Conservation (phyloP, 2,888 invertebrate species). For the Pocota personata region DNA sequence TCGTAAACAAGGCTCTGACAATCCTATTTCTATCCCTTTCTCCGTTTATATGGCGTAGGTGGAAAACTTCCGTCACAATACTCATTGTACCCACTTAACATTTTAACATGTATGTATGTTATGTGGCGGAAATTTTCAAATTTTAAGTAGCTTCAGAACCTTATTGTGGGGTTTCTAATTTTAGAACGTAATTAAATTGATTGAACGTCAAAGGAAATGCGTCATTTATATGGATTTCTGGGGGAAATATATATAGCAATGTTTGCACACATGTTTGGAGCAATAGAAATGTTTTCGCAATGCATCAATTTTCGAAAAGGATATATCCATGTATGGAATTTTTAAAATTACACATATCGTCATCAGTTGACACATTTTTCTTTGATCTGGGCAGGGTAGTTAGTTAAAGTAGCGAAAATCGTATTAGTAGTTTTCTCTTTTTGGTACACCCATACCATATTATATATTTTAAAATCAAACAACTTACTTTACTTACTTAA, state of each 20-base stretch:
- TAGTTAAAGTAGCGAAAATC: too few relatives aligned
- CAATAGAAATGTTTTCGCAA: neutral
- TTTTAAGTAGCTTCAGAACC: neutral
- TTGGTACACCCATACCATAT: too few relatives aligned
- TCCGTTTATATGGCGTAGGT: neutral
- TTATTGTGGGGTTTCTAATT: neutral
- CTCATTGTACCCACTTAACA: slow-evolving; percentile 15
- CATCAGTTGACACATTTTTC: too few relatives aligned
- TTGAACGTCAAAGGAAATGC: slow-evolving; percentile 10
- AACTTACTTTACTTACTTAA: too few relatives aligned
- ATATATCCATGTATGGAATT: neutral
- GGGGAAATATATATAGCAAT: neutral
- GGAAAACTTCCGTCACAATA: slow-evolving; percentile 5
- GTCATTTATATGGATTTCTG: neutral
- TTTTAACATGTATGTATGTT: slow-evolving; percentile 7
- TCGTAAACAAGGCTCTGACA: slow-evolving; percentile 15
- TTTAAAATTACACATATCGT: neutral
- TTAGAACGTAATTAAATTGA: slow-evolving; percentile 12
- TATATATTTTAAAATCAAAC: too few relatives aligned
- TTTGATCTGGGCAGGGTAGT: too few relatives aligned
- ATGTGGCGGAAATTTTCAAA: neutral
- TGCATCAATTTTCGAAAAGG: neutral
- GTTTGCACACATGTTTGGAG: neutral
- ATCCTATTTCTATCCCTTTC: neutral
- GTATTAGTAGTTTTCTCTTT: too few relatives aligned